A percentile compares a stretch with the other conserved stretches of the same genome.
Conservation (phyloP, 2,888 invertebrate genomes). For the Octodonta nipae region DNA sequence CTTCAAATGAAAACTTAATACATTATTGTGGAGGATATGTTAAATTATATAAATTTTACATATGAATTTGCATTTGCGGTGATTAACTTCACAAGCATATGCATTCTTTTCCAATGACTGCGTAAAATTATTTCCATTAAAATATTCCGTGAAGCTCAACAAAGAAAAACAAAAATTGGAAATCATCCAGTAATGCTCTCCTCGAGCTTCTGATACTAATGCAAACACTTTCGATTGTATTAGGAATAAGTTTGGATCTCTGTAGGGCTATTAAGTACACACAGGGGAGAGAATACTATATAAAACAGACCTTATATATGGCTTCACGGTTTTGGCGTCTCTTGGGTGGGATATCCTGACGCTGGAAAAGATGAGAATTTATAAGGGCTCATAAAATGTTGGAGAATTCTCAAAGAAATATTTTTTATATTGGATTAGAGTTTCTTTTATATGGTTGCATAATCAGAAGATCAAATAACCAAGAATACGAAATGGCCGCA, state of each 20-base stretch:
- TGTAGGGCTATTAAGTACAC: background rate
- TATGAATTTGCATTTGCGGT: too few relatives aligned
- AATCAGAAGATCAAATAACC: slow-evolving; percentile 1
- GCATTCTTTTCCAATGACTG: too few relatives aligned
- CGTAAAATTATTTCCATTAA: too few relatives aligned
- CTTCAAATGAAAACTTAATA: too few relatives aligned
- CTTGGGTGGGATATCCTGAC: slow-evolving; percentile 1
- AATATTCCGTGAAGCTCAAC: too few relatives aligned
- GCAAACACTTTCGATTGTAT: slow-evolving; percentile 1
- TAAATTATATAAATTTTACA: too few relatives aligned
- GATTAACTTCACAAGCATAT: too few relatives aligned
- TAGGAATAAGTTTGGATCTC: background rate
- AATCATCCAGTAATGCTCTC: too few relatives aligned
- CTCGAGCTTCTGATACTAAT: slow-evolving; percentile 1
- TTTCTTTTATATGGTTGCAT: background rate
- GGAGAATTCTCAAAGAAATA: background rate
- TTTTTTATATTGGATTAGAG: slow-evolving; percentile 1
- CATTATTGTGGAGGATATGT: too few relatives aligned
- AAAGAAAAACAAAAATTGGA: too few relatives aligned
- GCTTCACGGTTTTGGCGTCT: slow-evolving; percentile 1
- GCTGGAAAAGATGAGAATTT: slow-evolving; percentile 2
- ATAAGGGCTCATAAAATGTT: slow-evolving; percentile 2
- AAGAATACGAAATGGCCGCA: background rate
- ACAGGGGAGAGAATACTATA: background rate
- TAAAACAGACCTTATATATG: slow-evolving; percentile 2